A percentile compares a stretch with the other conserved stretches of the same genome.
Conservation (phyloP, 2,113 vertebrate species). For the Clinocottus analis region DNA sequence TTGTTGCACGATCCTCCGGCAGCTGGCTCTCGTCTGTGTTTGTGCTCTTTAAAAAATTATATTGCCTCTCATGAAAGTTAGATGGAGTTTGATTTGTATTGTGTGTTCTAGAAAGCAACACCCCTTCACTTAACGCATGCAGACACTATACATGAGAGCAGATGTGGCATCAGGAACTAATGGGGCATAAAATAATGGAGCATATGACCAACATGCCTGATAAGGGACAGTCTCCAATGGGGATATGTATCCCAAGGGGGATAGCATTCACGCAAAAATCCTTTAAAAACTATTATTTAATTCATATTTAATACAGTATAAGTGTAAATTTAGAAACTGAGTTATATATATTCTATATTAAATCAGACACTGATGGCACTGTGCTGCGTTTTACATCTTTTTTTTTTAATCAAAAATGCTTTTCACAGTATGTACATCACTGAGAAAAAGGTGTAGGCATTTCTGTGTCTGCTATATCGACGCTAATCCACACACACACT, state of each 20-base stretch:
- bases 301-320: too few species aligned
- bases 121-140: background rate
- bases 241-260: too few species aligned
- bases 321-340: too few species aligned
- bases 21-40: conserved; percentile 25
- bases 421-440: too few species aligned
- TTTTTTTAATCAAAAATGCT: too few species aligned
- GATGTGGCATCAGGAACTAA: conserved; percentile 8
- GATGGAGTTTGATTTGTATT: conserved; percentile 36
- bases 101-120: background rate
- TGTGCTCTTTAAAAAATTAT: conserved; percentile 8
- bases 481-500: background rate
- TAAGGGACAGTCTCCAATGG: conserved; percentile 1
- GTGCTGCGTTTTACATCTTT: too few species aligned
- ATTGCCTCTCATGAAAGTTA: conserved; percentile 22
- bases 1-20: conserved; percentile 17
- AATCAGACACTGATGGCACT: too few species aligned
- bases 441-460: background rate
- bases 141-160: conserved; percentile 7
- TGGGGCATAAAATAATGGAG: conserved; percentile 3
- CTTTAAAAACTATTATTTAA: too few species aligned
- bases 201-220: conserved; percentile 22
- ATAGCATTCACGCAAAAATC: too few species aligned
- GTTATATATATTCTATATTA: too few species aligned
- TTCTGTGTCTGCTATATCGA: conserved; percentile 2